phyloP scores from a whole-genome alignment of 37 sponge, comb jelly and placozoan species.

The Oopsacas minuta region DNA sequence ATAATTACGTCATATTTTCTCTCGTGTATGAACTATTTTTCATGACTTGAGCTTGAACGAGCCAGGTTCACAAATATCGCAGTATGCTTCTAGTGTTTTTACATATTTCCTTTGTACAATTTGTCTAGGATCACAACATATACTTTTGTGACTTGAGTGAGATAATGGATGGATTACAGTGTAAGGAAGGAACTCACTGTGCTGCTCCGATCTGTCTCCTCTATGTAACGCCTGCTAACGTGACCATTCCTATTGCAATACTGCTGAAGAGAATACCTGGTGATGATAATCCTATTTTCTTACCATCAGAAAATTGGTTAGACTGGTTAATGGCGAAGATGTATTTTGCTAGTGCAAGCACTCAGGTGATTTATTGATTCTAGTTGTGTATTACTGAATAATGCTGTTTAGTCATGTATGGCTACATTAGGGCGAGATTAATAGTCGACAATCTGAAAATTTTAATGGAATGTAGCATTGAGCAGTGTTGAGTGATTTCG shows the following conservation, averaged over 20 bases:
- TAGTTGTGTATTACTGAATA: too few relatives aligned
- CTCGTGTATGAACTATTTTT: too few relatives aligned
- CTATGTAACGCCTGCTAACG: conserved; percentile 22
- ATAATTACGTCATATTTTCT: too few relatives aligned
- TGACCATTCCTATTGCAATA: not conserved
- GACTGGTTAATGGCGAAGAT: conserved; percentile 21
- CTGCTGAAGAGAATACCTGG: not conserved
- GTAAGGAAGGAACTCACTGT: not conserved
- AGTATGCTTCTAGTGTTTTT: too few relatives aligned
- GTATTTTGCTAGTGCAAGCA: not conserved
- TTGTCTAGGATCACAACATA: not conserved
- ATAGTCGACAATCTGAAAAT: too few relatives aligned
- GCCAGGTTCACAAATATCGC: too few relatives aligned
- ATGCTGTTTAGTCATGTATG: too few relatives aligned
- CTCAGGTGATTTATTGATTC: not conserved
- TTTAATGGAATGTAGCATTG: too few relatives aligned
- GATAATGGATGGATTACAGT: not conserved
- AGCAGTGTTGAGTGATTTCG: too few relatives aligned
- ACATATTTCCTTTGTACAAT: too few relatives aligned
- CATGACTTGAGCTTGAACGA: too few relatives aligned
- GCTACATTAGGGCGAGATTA: too few relatives aligned
- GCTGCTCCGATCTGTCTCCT: conserved; percentile 30
- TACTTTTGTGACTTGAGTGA: not conserved
- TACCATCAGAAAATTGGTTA: not conserved
- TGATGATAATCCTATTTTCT: conserved; percentile 5